Evolutionary conservation across 2,113 vertebrate genomes (phyloP), one percentile per base, ranked within the genome.

Genomic region (Saguinus midas): DNA sequence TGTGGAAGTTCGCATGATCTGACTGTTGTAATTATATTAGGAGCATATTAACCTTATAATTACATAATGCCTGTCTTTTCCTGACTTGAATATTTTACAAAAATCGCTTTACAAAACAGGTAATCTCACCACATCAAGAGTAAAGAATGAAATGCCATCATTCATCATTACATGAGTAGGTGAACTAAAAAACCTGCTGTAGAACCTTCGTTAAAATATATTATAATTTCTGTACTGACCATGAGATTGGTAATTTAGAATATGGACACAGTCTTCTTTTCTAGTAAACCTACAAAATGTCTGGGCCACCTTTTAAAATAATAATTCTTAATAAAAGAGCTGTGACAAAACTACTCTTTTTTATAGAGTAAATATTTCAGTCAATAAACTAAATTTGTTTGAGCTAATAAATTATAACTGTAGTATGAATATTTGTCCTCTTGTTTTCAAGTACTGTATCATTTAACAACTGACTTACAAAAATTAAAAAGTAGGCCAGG

Each of bases 381-480:
- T 45, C 21, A 78, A 75, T 68, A 76, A 90, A 57, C 52, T 83
- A 48, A 80, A 32, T 90, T 95, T 43, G 68, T 50, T 25, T 73
- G 66, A 96, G 83, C 90, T 68, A 92, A 82, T 94, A 96, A 90
- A 64, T 20, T 86, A 5, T 61, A 80, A 95, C 45, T 86, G 73
- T 92, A 86, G 79, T 11, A 37, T 25, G 90, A 82, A 80, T 85
- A 78, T 84, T n/a, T 83, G 52, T 68, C 18, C 40, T 95, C 73
- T 72, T 78, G 35, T 93, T 75, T 86, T 87, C 55, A 96, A 85
- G 32, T 85, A 66, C 12, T 76, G 52, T 92, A n/a, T 92, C 35
- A 83, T 84, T 72, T 91, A 88, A 83, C 23, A 85, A 93, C 17
- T 86, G 75, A 35, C 70, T 95, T 97, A 92, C 40, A 76, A 95